Evolutionary conservation across 1,140 invertebrate genomes (phyloP).

Genomic region (Drosophila sp.): DNA sequence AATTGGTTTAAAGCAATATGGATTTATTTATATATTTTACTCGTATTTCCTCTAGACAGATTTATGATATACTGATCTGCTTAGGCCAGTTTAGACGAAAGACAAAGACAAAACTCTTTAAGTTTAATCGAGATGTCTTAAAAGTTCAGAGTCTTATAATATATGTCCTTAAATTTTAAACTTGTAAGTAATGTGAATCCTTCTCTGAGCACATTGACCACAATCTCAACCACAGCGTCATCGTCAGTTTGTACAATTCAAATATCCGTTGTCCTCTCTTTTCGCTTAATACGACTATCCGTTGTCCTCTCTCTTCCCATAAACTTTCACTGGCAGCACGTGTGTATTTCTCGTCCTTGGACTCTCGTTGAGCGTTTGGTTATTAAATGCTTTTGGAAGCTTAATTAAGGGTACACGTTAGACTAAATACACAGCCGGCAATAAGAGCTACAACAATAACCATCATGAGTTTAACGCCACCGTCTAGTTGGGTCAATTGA

Average conservation of each 20-base stretch:
- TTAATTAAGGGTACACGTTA: slow-evolving; percentile 74
- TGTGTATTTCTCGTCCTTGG: slow-evolving; percentile 67
- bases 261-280: too few relatives aligned
- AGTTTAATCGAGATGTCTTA: too few relatives aligned
- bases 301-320: neutral
- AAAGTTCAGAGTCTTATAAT: too few relatives aligned
- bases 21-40: too few relatives aligned
- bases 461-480: slow-evolving; percentile 30
- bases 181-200: slow-evolving; percentile 60
- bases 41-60: too few relatives aligned
- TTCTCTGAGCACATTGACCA: slow-evolving; percentile 46
- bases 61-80: too few relatives aligned
- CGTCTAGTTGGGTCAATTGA: slow-evolving; percentile 48
- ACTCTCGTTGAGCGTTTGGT: slow-evolving; percentile 50
- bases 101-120: too few relatives aligned
- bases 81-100: too few relatives aligned
- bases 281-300: too few relatives aligned
- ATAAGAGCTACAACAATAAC: slow-evolving; percentile 21
- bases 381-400: slow-evolving; percentile 74
- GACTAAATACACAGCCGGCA: slow-evolving; percentile 51
- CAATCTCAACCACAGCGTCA: slow-evolving; percentile 4
- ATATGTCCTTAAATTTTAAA: slow-evolving; percentile 47
- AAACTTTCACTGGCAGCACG: slow-evolving; percentile 36
- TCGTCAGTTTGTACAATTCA: slow-evolving; percentile 2
- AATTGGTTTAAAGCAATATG: too few relatives aligned